Evolutionary conservation across 2,797 vertebrate species (phyloP).

Genomic region (Glyptemys insculpta): DNA sequence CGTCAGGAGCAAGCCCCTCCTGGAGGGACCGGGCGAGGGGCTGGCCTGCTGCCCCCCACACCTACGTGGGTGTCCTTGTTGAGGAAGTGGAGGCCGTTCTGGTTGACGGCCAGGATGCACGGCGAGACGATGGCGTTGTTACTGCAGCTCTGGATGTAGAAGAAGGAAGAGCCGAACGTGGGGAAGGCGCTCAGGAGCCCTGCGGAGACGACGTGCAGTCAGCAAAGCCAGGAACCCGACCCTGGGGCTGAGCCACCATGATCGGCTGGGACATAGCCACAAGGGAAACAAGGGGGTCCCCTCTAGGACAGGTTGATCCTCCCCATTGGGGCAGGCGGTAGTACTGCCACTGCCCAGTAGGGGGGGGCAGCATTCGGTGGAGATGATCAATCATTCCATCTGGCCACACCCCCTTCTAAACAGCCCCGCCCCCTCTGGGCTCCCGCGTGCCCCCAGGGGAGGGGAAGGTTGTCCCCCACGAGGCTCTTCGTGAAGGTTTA

Average conservation of each 20-base stretch:
- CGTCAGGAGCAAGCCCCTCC: background rate
- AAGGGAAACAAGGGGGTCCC: background rate
- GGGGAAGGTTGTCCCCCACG: background rate
- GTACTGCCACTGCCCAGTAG: background rate
- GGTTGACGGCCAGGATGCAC: constrained; percentile 94
- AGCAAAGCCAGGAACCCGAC: background rate
- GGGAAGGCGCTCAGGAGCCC: constrained; percentile 94
- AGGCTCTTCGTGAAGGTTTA: no score
- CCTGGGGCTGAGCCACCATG: fast-evolving
- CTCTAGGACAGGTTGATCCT: background rate
- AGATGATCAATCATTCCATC: background rate
- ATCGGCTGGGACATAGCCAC: background rate
- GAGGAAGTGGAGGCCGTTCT: constrained; percentile 95
- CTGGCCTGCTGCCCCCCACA: background rate
- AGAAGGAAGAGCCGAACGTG: constrained; percentile 98
- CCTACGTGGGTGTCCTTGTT: constrained; percentile 94
- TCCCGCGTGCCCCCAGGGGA: background rate
- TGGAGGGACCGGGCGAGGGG: background rate
- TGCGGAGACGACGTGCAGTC: constrained; percentile 15
- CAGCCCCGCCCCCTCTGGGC: background rate
- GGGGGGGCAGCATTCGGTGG: background rate
- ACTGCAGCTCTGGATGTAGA: constrained; percentile 97
- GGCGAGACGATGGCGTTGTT: constrained; percentile 87
- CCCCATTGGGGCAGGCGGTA: no score
- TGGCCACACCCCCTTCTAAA: background rate